phyloP scores from a whole-genome alignment of 1,140 invertebrate species.

The Chionoecetes opilio region DNA sequence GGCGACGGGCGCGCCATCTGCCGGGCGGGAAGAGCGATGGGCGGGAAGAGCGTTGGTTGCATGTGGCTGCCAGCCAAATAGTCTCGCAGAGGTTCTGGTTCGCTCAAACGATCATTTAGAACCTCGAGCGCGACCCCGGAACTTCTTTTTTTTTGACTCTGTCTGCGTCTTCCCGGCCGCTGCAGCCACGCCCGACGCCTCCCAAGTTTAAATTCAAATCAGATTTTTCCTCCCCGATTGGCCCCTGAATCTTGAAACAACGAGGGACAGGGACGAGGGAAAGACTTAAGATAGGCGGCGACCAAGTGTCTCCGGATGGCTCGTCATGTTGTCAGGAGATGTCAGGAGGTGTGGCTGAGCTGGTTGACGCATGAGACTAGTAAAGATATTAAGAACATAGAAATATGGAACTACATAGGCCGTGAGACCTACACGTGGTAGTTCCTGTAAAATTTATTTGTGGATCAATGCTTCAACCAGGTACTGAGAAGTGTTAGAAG shows the following conservation, averaged over 20 bases:
- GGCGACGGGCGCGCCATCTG: constrained; percentile 3
- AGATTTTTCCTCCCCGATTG: constrained; percentile 48
- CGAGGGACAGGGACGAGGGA: not conserved
- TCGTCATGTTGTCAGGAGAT: not conserved
- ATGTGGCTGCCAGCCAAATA: constrained; percentile 45
- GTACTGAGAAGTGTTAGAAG: too few relatives aligned
- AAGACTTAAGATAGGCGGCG: too few relatives aligned
- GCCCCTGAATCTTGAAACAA: not conserved
- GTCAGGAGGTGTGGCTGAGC: not conserved
- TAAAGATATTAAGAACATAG: too few relatives aligned
- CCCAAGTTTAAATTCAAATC: constrained; percentile 63
- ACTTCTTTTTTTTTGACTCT: constrained; percentile 17
- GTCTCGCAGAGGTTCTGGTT: not conserved
- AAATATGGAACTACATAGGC: too few relatives aligned
- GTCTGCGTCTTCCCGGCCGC: not conserved
- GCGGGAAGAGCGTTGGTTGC: constrained; percentile 32
- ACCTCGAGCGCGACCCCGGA: constrained; percentile 10
- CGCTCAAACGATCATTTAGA: constrained; percentile 3
- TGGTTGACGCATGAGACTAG: too few relatives aligned
- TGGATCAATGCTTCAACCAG: too few relatives aligned
- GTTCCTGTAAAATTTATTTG: too few relatives aligned
- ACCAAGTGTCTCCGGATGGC: not conserved
- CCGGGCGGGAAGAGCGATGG: not conserved
- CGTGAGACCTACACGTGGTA: too few relatives aligned
- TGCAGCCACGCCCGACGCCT: not conserved